Conservation (phyloP, 2,797 vertebrate species). For the Falco concolor region DNA sequence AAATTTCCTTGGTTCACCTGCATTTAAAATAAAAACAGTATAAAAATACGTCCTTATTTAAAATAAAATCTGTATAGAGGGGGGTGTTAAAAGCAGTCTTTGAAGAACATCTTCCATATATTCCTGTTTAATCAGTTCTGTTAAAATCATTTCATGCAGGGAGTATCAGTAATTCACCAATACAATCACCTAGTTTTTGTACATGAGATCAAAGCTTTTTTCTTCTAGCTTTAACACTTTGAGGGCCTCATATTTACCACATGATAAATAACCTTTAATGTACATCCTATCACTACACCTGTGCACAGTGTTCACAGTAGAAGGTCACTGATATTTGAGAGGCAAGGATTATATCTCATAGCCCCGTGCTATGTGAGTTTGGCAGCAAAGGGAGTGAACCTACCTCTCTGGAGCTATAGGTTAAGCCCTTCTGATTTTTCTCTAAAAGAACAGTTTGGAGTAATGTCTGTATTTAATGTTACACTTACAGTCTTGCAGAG, state of each 20-base stretch:
- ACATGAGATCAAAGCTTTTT: neutral
- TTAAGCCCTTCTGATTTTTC: neutral
- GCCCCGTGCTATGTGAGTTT: neutral
- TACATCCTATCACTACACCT: neutral
- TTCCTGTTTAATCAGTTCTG: neutral
- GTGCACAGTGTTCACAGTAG: neutral
- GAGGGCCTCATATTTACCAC: neutral
- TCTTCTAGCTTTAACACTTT: neutral
- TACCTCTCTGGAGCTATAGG: neutral
- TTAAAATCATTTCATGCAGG: neutral
- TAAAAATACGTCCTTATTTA: slow-evolving; percentile 20
- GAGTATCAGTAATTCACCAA: neutral
- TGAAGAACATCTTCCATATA: neutral
- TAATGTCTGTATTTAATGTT: neutral
- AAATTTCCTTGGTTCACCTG: slow-evolving; percentile 89
- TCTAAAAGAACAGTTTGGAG: neutral
- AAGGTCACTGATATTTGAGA: neutral
- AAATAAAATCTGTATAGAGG: neutral
- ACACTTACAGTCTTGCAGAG: neutral
- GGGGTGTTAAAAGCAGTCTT: neutral
- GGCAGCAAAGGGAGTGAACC: neutral
- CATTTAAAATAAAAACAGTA: slow-evolving; percentile 73
- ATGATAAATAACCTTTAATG: neutral
- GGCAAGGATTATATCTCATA: neutral
- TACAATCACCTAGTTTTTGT: neutral